Conservation (phyloP, 92 coral and sea anemone species). For the Heteractis magnifica region DNA sequence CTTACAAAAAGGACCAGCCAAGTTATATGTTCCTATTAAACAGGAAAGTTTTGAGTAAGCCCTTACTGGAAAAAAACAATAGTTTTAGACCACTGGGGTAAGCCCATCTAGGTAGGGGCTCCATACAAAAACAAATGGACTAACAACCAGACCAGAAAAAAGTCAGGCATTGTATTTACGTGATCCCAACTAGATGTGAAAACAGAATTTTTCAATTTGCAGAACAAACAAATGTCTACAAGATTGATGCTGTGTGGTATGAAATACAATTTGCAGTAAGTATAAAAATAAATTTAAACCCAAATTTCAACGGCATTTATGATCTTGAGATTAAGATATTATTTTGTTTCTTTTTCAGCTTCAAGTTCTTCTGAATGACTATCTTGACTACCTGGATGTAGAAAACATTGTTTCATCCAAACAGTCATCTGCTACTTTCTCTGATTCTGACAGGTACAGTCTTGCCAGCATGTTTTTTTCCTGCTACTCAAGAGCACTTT, state of each 20-base stretch:
- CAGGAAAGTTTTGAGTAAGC: too few relatives aligned
- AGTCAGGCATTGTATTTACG: too few relatives aligned
- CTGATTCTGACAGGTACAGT: constrained; percentile 88
- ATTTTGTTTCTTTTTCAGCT: constrained; percentile 40
- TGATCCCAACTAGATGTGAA: not conserved
- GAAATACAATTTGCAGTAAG: constrained; percentile 99
- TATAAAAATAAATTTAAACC: not conserved
- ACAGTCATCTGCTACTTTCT: constrained; percentile 71
- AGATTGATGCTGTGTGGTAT: constrained; percentile 97
- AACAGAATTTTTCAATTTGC: not conserved
- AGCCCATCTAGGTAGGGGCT: too few relatives aligned
- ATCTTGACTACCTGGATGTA: constrained; percentile 72
- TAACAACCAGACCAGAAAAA: too few relatives aligned
- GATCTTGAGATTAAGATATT: too few relatives aligned
- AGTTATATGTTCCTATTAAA: too few relatives aligned
- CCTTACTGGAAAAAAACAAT: too few relatives aligned
- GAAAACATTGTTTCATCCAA: constrained; percentile 82
- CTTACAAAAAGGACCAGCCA: too few relatives aligned
- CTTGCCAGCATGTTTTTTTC: not conserved
- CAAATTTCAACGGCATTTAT: too few relatives aligned
- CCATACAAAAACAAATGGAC: not conserved
- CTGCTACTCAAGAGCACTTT: too few relatives aligned
- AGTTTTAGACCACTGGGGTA: too few relatives aligned
- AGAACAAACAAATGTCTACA: constrained; percentile 74
- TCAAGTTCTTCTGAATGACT: constrained; percentile 86